These are phyloP conservation scores for Aphis craccivora DNA, from an alignment of 1,140 invertebrate genomes.

Conservation along the genomic window DNA sequence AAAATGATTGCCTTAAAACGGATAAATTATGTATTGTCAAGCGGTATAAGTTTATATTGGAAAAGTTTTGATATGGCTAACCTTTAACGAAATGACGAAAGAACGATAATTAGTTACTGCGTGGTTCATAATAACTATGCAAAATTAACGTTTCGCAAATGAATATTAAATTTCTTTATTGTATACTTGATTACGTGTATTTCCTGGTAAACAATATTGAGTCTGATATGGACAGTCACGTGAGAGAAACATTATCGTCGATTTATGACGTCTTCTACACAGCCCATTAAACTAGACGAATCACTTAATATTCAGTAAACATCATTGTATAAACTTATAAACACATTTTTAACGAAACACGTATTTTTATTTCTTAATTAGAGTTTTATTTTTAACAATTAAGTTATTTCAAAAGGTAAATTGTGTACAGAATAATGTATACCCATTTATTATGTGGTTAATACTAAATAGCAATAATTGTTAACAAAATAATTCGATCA, in stretches of 20 bases:
- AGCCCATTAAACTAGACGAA: not conserved
- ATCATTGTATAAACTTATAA: not conserved
- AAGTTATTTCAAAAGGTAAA: not conserved
- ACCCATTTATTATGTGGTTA: not conserved
- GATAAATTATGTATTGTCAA: not conserved
- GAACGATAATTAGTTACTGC: not conserved
- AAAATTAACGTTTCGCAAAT: not conserved
- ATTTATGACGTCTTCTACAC: not conserved
- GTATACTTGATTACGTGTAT: not conserved
- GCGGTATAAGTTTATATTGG: not conserved
- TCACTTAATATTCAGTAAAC: not conserved
- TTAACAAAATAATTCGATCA: no score
- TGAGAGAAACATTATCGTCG: not conserved
- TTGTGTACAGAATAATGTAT: not conserved
- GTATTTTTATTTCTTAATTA: not conserved
- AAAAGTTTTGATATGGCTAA: not conserved
- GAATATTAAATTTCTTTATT: not conserved
- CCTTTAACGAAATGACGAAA: slow-evolving; percentile 17
- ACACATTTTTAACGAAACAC: not conserved
- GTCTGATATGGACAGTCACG: not conserved
- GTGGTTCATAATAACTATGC: not conserved
- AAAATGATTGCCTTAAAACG: not conserved
- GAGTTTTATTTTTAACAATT: not conserved
- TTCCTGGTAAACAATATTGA: not conserved
- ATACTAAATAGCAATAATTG: not conserved